These are phyloP conservation scores for Leguminivora glycinivorella DNA, from an alignment of 1,140 invertebrate species.

Conservation along the genomic window DNA sequence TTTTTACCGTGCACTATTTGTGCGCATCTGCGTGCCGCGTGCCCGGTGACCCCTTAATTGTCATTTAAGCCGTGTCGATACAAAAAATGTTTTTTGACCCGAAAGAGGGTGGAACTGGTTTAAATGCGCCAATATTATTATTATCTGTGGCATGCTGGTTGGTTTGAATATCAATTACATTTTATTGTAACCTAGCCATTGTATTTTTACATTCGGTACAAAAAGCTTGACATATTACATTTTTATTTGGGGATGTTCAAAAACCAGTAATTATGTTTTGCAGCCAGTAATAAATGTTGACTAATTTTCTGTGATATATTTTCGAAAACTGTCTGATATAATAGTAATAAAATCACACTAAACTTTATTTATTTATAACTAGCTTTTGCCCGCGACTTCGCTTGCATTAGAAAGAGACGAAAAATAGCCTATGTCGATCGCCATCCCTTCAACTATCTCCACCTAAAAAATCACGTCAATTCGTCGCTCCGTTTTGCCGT, in stretches of 20 bases:
- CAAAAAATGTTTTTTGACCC: neutral
- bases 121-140: slow-evolving; percentile 1
- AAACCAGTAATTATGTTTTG: too few species aligned
- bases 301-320: too few species aligned
- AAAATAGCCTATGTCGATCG: too few species aligned
- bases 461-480: too few species aligned
- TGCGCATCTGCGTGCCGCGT: slow-evolving; percentile 60
- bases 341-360: too few species aligned
- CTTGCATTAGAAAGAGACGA: too few species aligned
- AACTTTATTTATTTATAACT: too few species aligned
- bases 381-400: too few species aligned
- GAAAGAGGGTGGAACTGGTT: slow-evolving; percentile 19
- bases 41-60: slow-evolving; percentile 38
- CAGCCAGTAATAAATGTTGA: too few species aligned
- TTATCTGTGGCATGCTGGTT: slow-evolving; percentile 1
- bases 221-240: neutral
- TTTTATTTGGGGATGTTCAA: neutral
- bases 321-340: too few species aligned
- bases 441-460: too few species aligned
- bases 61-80: neutral
- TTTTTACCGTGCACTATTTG: slow-evolving; percentile 6
- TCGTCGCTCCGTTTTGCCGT: too few species aligned
- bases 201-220: neutral
- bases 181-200: neutral
- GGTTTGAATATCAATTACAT: neutral